phyloP scores from a whole-genome alignment of 2,888 invertebrate species.

The Idaea biselata region DNA sequence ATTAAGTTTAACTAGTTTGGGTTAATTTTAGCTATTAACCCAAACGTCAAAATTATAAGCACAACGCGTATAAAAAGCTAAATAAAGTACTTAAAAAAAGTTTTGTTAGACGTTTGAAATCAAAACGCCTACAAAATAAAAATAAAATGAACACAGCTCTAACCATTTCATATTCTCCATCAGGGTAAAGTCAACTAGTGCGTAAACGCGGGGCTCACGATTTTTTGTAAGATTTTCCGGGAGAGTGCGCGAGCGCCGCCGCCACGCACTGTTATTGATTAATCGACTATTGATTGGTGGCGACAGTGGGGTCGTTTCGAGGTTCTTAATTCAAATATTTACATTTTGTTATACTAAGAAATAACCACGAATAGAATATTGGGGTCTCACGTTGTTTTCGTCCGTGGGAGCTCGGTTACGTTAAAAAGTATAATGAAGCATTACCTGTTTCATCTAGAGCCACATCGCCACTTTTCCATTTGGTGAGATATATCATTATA shows the following conservation, averaged over 20 bases:
- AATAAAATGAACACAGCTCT: neutral
- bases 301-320: constrained; percentile 40
- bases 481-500: too few species aligned
- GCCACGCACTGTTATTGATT: constrained; percentile 63
- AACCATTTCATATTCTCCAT: neutral
- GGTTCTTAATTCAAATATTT: neutral
- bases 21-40: too few species aligned
- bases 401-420: too few species aligned
- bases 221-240: constrained; percentile 80
- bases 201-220: constrained; percentile 58
- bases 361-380: constrained; percentile 23
- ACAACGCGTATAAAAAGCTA: too few species aligned
- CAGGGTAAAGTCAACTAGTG: constrained; percentile 49
- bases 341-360: constrained; percentile 3
- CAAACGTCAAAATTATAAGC: too few species aligned
- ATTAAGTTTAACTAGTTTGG: too few species aligned
- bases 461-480: too few species aligned
- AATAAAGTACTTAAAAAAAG: too few species aligned
- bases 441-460: too few species aligned
- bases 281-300: constrained; percentile 76
- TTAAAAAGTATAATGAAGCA: too few species aligned
- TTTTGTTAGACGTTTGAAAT: too few species aligned
- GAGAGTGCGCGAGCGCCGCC: constrained; percentile 65
- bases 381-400: constrained; percentile 1
- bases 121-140: neutral